phyloP scores from a whole-genome alignment of 1,140 invertebrate species.

The Zaprionus gabonicus region DNA sequence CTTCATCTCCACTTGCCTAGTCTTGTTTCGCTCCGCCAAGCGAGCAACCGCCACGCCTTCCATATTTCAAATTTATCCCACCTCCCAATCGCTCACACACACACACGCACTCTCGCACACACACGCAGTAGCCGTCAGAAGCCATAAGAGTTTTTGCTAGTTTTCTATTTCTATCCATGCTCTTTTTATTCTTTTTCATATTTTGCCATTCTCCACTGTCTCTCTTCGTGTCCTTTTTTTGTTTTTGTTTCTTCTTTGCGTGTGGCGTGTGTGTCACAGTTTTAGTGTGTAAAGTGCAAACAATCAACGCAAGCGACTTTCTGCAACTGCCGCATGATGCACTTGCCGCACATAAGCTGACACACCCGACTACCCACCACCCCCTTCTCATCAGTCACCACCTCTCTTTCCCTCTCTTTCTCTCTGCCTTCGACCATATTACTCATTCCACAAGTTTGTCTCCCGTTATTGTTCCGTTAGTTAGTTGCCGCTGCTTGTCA shows the following conservation, averaged over 20 bases:
- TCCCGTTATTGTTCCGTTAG: slow-evolving; percentile 14
- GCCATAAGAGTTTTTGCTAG: slow-evolving; percentile 36
- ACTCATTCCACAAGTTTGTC: slow-evolving; percentile 39
- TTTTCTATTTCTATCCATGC: slow-evolving; percentile 1
- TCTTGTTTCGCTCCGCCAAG: slow-evolving; percentile 15
- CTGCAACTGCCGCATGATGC: slow-evolving; percentile 54
- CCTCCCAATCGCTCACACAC: slow-evolving; percentile 4
- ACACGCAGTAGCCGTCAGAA: slow-evolving; percentile 41
- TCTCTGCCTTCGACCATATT: slow-evolving; percentile 35
- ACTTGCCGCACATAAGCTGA: slow-evolving; percentile 26
- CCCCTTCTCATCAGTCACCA: too few relatives aligned
- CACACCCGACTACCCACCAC: not conserved
- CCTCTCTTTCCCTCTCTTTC: not conserved
- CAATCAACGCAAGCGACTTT: slow-evolving; percentile 78
- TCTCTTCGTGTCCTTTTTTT: slow-evolving; percentile 2
- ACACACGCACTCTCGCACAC: slow-evolving; percentile 18
- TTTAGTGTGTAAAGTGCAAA: slow-evolving; percentile 79
- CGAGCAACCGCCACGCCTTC: slow-evolving; percentile 19
- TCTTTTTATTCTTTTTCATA: slow-evolving; percentile 10
- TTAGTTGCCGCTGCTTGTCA: slow-evolving; percentile 55
- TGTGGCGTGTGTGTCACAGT: slow-evolving; percentile 63
- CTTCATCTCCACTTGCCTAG: not conserved
- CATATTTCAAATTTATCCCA: slow-evolving; percentile 24
- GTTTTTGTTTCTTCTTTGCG: slow-evolving; percentile 40
- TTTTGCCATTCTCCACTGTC: slow-evolving; percentile 6